These are phyloP conservation scores for Anthoscopus minutus DNA, from an alignment of 2,113 vertebrate species.

Conservation along the genomic window DNA sequence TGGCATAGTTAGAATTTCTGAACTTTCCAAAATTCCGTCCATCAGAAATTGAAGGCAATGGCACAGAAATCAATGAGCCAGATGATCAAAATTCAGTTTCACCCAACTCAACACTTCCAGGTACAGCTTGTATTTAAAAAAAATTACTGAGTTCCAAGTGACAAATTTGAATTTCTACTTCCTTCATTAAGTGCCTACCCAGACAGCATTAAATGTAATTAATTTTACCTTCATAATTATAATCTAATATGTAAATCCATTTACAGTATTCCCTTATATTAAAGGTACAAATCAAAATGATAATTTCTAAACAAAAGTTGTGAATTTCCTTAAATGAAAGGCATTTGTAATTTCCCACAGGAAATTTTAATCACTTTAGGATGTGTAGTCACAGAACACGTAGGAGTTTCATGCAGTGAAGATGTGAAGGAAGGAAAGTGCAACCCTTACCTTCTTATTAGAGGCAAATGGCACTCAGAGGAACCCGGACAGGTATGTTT, in stretches of 20 bases:
- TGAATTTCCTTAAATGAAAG: constrained; percentile 10
- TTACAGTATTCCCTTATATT: constrained; percentile 41
- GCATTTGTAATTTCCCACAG: constrained; percentile 24
- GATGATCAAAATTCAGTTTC: not conserved
- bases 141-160: not conserved
- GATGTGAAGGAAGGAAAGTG: not conserved
- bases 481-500: not conserved
- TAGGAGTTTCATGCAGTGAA: not conserved
- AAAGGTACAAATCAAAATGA: constrained; percentile 46
- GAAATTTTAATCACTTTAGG: constrained; percentile 18
- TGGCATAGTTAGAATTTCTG: not conserved
- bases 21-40: not conserved
- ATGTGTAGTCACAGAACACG: not conserved
- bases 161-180: constrained; percentile 43
- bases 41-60: not conserved
- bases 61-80: not conserved
- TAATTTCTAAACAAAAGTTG: constrained; percentile 49
- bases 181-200: constrained; percentile 36
- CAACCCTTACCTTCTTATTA: not conserved
- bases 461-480: not conserved
- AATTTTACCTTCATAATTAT: constrained; percentile 48
- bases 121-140: not conserved
- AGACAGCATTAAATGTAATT: constrained; percentile 40
- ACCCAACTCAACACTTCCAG: not conserved
- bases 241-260: constrained; percentile 57